phyloP scores from a whole-genome alignment of 2,888 invertebrate genomes.

The Pocota personata region DNA sequence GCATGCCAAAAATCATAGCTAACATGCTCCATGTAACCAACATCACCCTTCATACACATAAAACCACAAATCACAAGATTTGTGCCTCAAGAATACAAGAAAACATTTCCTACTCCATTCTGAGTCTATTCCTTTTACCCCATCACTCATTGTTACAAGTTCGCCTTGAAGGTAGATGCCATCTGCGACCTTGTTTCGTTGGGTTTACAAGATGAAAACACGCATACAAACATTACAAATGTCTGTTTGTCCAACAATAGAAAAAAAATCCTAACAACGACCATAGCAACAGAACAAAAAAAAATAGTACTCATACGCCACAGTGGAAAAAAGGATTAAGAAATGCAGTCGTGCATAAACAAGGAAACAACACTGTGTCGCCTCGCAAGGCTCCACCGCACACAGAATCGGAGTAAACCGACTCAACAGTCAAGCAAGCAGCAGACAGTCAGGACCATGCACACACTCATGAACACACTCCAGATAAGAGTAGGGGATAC shows the following conservation, averaged over 20 bases:
- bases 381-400: constrained; percentile 36
- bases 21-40: not conserved
- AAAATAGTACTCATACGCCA: constrained; percentile 44
- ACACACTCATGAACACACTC: not conserved
- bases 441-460: constrained; percentile 28
- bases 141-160: constrained; percentile 42
- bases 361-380: constrained; percentile 65
- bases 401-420: not conserved
- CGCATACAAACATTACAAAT: constrained; percentile 40
- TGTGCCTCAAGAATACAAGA: constrained; percentile 19
- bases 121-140: constrained; percentile 12
- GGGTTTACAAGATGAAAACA: constrained; percentile 51
- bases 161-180: constrained; percentile 60
- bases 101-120: constrained; percentile 31
- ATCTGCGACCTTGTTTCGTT: constrained; percentile 55
- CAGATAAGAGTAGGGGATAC: constrained; percentile 25
- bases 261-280: constrained; percentile 18
- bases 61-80: constrained; percentile 3
- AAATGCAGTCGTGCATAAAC: constrained; percentile 64
- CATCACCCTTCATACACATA: constrained; percentile 1
- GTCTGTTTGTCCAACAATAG: constrained; percentile 30
- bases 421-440: constrained; percentile 42
- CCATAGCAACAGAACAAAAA: not conserved
- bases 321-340: constrained; percentile 62
- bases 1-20: not conserved